Evolutionary conservation across 1,140 invertebrate species (phyloP).

Genomic region (Zaprionus ornatus): DNA sequence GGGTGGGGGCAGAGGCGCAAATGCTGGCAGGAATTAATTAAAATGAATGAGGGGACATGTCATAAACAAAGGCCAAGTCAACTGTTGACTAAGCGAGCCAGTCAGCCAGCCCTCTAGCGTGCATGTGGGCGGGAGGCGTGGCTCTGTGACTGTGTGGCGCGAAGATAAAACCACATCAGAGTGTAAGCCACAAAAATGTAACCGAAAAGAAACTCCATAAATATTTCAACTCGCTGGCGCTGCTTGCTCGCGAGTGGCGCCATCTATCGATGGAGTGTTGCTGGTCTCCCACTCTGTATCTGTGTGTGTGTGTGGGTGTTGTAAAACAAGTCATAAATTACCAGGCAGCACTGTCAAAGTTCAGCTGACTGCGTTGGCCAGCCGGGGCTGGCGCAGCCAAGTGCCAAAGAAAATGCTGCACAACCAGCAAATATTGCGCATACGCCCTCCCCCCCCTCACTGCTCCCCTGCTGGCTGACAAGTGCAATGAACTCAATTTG

Average conservation of each 20-base stretch:
- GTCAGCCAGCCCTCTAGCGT: background rate
- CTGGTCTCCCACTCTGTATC: conserved; percentile 28
- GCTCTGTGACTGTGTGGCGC: conserved; percentile 55
- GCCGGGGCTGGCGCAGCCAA: conserved; percentile 60
- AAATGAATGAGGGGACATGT: conserved; percentile 82
- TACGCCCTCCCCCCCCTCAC: conserved; percentile 62
- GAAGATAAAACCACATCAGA: conserved; percentile 78
- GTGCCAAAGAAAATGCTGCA: conserved; percentile 79
- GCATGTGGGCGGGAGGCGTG: conserved; percentile 16
- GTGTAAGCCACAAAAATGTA: conserved; percentile 61
- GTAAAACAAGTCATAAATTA: conserved; percentile 83
- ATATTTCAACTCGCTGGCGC: conserved; percentile 67
- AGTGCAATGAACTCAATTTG: conserved; percentile 79
- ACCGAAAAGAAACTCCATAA: conserved; percentile 77
- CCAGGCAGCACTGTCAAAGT: conserved; percentile 72
- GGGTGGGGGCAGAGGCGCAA: no score
- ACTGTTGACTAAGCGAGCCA: conserved; percentile 76
- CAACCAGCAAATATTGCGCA: conserved; percentile 80
- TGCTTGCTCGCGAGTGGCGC: conserved; percentile 65
- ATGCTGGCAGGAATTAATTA: conserved; percentile 78
- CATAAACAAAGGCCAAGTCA: conserved; percentile 77
- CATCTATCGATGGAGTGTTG: conserved; percentile 67
- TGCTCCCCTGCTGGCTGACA: conserved; percentile 32
- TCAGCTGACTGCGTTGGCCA: conserved; percentile 75
- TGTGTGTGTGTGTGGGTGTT: conserved; percentile 56